A percentile compares a stretch with the other conserved stretches of the same genome.
Evolutionary conservation across 2,797 vertebrate species (phyloP).

Genomic region (Meda fulgida): DNA sequence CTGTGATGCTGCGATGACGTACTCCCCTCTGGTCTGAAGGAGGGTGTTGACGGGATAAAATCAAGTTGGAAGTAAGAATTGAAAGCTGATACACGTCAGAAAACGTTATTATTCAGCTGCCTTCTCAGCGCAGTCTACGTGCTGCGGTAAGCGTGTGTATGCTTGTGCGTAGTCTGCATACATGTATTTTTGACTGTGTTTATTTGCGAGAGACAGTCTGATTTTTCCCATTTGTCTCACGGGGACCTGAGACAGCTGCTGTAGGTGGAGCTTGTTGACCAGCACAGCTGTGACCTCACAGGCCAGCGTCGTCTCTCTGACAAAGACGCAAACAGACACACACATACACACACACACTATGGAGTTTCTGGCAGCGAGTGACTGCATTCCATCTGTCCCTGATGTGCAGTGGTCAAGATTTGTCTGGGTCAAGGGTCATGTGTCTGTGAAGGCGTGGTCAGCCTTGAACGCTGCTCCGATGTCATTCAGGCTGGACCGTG

Average conservation of each 20-base stretch:
- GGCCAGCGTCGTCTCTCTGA: conserved; percentile 41
- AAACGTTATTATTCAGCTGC: not conserved
- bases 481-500: conserved; percentile 47
- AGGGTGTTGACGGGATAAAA: conserved; percentile 49
- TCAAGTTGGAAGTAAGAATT: conserved; percentile 40
- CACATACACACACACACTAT: conserved; percentile 28
- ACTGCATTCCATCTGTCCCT: conserved; percentile 55
- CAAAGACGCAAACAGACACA: conserved; percentile 37
- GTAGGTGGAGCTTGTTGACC: conserved; percentile 44
- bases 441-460: conserved; percentile 53
- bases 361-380: conserved; percentile 52
- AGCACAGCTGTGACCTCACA: conserved; percentile 51
- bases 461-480: conserved; percentile 29
- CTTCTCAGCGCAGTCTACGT: conserved; percentile 29
- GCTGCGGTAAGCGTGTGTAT: conserved; percentile 29
- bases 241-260: conserved; percentile 44
- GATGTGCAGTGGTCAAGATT: conserved; percentile 50
- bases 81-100: conserved; percentile 41
- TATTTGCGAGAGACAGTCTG: conserved; percentile 36
- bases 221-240: conserved; percentile 54
- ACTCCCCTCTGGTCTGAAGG: conserved; percentile 61
- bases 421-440: conserved; percentile 51
- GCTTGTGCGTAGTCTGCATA: not conserved
- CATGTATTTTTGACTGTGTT: conserved; percentile 18
- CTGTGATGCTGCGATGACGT: conserved; percentile 46